Base-by-base conservation (phyloP, 2,888 invertebrate genomes). In the Atrina japonica region DNA sequence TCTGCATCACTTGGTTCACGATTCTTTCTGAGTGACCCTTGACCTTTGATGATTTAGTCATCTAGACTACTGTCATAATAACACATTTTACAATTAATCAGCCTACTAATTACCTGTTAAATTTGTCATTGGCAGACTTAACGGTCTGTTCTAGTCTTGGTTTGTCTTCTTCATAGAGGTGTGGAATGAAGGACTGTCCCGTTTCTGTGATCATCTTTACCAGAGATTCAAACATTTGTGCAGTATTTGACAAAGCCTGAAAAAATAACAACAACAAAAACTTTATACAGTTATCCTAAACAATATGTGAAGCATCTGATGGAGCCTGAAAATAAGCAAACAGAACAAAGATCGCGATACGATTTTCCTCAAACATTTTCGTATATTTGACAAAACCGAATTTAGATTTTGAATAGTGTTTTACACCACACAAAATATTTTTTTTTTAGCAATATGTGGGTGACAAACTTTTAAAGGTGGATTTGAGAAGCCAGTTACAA, bases 131-230 rank as follows among this genome's bases (percentile, higher is more conserved):
- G 82, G 97, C 91, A 63, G 94, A 93, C 77, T 94, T 95, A 41
- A 97, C 92, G 83, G 95, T 94, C 88, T 96, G 96, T 78, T 95
- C 95, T 0, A 97, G 92, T 77, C 94, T 94, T 27, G 96, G 92
- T 86, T 96, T 95, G 83, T 97, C 97, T 0, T 96, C 94, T 88
- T 96, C 96, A 80, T 94, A 95, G 23, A 97, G 91, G 0, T 95
- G 94, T 52, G 95, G 94, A 80, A 95, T 91, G 58, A 97, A 94
- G 23, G 94, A 94, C 90, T 95, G 95, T 18, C 95, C 95, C 90
- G 95, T 95, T 78, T 96, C 95, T 60, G 93, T 93, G 40, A 96
- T 94, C 86, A 94, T 94, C 59, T 93, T 67, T 23, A 86, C 70
- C 41, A 85, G 78, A 11, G 82, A 86, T 40, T 78, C 76, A 65